phyloP scores from a whole-genome alignment of 2,888 invertebrate genomes.

The Priocnemis perturbator region DNA sequence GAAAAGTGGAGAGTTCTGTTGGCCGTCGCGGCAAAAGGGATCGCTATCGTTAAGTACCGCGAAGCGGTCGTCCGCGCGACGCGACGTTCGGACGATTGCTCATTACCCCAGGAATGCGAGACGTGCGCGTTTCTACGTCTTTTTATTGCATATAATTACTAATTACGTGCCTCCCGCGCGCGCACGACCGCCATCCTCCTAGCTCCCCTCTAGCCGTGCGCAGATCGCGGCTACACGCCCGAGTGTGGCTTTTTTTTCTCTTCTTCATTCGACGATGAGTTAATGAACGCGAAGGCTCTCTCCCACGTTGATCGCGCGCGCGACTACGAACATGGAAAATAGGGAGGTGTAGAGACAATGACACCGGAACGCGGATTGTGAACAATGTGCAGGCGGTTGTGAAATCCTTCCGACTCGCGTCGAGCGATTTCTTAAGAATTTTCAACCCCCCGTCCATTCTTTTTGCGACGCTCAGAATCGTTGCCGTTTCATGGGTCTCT shows the following conservation, averaged over 20 bases:
- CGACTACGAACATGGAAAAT: slow-evolving; percentile 21
- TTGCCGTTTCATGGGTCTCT: too few relatives aligned
- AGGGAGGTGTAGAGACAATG: background rate
- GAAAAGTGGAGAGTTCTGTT: background rate
- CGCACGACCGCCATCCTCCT: background rate
- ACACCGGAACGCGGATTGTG: slow-evolving; percentile 8
- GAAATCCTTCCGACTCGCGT: too few relatives aligned
- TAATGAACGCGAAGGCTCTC: slow-evolving; percentile 16
- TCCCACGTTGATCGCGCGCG: slow-evolving; percentile 24
- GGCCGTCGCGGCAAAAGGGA: background rate
- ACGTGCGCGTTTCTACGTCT: slow-evolving; percentile 8
- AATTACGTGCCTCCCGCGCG: slow-evolving; percentile 27
- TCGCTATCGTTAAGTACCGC: background rate
- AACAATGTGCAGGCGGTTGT: background rate
- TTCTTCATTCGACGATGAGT: slow-evolving; percentile 9
- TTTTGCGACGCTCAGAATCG: too few relatives aligned
- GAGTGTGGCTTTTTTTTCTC: too few relatives aligned
- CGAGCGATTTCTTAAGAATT: too few relatives aligned
- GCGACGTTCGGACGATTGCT: background rate
- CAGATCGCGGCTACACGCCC: background rate
- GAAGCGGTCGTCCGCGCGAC: background rate
- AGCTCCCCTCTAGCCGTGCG: slow-evolving; percentile 7
- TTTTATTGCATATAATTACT: slow-evolving; percentile 28
- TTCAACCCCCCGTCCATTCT: background rate
- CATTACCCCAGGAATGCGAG: background rate